Conservation (phyloP, 2,113 vertebrate species). For the Sigmodon hispidus region DNA sequence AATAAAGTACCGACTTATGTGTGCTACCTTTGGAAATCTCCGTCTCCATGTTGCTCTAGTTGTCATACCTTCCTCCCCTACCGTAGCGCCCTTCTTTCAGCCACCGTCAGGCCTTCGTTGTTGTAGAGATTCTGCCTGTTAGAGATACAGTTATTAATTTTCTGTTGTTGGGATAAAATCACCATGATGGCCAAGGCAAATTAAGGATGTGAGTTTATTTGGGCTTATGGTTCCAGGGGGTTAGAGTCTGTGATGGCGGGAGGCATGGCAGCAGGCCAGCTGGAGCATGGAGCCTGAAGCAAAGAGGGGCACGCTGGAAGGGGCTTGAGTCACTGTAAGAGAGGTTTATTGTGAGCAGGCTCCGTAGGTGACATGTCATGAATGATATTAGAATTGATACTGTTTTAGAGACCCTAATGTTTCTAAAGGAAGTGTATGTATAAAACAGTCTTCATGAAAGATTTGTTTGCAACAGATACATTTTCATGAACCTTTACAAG, state of each 20-base stretch:
- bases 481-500: neutral
- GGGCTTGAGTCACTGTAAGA: neutral
- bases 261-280: neutral
- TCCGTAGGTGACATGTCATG: slow-evolving; percentile 8
- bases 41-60: neutral
- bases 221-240: neutral
- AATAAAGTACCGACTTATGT: neutral
- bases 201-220: neutral
- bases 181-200: neutral
- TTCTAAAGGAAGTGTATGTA: neutral
- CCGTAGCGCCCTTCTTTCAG: neutral
- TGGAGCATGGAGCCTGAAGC: neutral
- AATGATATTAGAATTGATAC: neutral
- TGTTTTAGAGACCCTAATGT: neutral
- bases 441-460: neutral
- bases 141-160: neutral
- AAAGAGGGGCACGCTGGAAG: neutral
- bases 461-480: neutral
- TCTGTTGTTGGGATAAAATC: neutral
- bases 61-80: neutral
- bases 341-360: neutral
- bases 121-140: neutral
- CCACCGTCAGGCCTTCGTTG: too few species aligned
- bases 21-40: neutral
- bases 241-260: neutral